A percentile compares a stretch with the other conserved stretches of the same genome.
These are phyloP conservation scores for Drosophila picticornis DNA, from an alignment of 2,888 invertebrate species.

Conservation along the genomic window DNA sequence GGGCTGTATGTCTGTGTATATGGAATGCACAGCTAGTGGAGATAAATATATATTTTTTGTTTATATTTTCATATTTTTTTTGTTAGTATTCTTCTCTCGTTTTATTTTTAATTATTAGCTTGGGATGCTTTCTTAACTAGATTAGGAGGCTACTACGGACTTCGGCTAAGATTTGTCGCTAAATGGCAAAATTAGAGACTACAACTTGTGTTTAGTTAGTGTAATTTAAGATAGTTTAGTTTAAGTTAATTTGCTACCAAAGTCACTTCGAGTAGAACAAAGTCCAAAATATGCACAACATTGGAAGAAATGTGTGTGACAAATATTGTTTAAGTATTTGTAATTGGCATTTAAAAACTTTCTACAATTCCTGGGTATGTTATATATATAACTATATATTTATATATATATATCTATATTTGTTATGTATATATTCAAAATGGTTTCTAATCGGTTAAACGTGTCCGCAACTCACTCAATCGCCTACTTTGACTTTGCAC, in stretches of 20 bases:
- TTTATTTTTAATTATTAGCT: conserved; percentile 1
- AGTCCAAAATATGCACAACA: conserved; percentile 28
- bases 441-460: conserved; percentile 51
- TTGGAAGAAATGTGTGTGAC: conserved; percentile 5
- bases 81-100: not conserved
- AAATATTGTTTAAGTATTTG: conserved; percentile 9
- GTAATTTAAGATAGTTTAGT: conserved; percentile 11
- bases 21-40: conserved; percentile 18
- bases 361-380: conserved; percentile 31
- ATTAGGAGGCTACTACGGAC: conserved; percentile 5
- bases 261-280: not conserved
- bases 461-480: conserved; percentile 68
- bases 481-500: conserved; percentile 28
- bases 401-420: not conserved
- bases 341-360: conserved; percentile 20
- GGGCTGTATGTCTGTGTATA: not conserved
- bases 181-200: conserved; percentile 12
- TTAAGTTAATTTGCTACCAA: conserved; percentile 3
- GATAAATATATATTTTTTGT: conserved; percentile 14
- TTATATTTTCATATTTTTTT: not conserved
- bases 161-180: conserved; percentile 27
- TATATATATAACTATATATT: not conserved
- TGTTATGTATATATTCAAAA: not conserved
- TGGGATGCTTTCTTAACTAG: conserved; percentile 28
- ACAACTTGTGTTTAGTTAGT: conserved; percentile 8